Conservation (phyloP, 1,140 invertebrate species). For the Sinonovacula constricta region DNA sequence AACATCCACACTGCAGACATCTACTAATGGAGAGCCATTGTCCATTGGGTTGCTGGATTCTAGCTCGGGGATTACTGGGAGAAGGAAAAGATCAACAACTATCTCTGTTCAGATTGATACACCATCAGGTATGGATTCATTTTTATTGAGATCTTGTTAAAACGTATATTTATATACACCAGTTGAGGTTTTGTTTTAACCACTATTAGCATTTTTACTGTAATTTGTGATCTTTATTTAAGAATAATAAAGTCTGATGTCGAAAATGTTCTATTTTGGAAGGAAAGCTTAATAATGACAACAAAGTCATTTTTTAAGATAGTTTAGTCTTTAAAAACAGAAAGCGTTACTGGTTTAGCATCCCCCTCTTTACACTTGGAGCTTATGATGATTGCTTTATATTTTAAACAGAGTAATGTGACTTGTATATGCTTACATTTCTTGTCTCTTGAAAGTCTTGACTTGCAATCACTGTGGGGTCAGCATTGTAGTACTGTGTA, state of each 20-base stretch:
- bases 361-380: no score
- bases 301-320: no score
- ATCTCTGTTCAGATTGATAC: not conserved
- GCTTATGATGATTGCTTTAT: no score
- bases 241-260: not conserved
- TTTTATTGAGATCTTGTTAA: not conserved
- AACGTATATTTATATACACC: no score
- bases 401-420: no score
- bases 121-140: slow-evolving; percentile 12
- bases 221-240: not conserved
- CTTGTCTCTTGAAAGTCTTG: not conserved
- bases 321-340: no score
- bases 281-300: no score
- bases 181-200: no score
- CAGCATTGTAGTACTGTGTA: not conserved
- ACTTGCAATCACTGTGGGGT: not conserved
- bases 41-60: no score
- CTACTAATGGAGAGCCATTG: not conserved
- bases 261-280: not conserved
- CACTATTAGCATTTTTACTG: no score
- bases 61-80: no score
- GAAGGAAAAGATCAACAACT: not conserved
- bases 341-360: no score
- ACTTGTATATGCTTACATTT: not conserved
- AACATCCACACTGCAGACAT: not conserved